phyloP scores from a whole-genome alignment of 2,113 vertebrate species.

The Pipra filicauda region DNA sequence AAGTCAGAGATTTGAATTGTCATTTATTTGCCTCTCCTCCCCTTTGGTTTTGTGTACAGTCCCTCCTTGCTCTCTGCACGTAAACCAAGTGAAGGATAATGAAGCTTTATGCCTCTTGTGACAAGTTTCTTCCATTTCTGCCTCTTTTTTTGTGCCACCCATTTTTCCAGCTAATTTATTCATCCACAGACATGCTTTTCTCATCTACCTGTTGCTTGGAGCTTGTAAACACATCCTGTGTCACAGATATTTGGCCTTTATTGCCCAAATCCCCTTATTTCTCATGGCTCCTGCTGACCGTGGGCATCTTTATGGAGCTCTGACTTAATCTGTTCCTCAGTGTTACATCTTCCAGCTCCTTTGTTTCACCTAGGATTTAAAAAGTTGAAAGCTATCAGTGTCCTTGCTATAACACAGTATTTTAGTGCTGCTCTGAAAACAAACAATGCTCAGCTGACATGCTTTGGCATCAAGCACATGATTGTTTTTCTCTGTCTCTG shows the following conservation, averaged over 20 bases:
- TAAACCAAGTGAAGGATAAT: neutral
- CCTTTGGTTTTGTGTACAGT: neutral
- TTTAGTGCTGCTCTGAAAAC: neutral
- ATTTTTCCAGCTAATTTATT: neutral
- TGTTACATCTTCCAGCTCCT: neutral
- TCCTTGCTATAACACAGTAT: neutral
- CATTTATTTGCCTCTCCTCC: neutral
- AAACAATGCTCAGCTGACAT: neutral
- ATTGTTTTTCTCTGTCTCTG: neutral
- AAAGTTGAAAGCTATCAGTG: neutral
- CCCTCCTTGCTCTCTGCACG: neutral
- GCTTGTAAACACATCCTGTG: neutral
- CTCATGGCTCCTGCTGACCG: neutral
- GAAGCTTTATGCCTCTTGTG: neutral
- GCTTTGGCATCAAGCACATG: neutral
- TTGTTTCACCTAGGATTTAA: neutral
- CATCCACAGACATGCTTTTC: neutral
- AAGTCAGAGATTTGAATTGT: neutral
- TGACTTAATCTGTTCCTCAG: neutral
- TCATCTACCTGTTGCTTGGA: neutral
- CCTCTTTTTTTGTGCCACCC: neutral
- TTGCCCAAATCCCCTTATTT: neutral
- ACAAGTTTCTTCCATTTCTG: neutral
- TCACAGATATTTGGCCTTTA: neutral
- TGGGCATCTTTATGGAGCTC: neutral